Conservation (phyloP, 2,113 vertebrate genomes). For the Cavia aperea region DNA sequence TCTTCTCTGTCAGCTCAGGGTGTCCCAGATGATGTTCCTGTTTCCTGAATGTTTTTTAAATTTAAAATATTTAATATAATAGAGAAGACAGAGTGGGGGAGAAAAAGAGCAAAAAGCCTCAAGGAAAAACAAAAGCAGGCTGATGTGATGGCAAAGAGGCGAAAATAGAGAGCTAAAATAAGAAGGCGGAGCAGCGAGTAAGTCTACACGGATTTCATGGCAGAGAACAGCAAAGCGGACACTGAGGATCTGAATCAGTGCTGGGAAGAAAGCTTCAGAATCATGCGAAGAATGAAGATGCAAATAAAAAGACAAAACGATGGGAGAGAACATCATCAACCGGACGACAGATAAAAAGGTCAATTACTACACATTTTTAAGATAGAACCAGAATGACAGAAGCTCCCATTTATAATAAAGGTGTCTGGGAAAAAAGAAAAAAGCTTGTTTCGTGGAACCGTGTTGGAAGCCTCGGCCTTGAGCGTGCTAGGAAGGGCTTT, state of each 20-base stretch:
- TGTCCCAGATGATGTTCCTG: not conserved
- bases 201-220: not conserved
- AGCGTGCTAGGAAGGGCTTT: not conserved
- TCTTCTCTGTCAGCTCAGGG: not conserved
- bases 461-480: not conserved
- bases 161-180: not conserved
- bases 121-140: not conserved
- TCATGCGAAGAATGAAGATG: not conserved
- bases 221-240: not conserved
- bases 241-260: not conserved
- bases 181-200: fast-evolving
- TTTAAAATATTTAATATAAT: not conserved
- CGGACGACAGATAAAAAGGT: not conserved
- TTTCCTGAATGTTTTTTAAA: not conserved
- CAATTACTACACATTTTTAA: not conserved
- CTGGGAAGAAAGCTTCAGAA: not conserved
- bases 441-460: not conserved
- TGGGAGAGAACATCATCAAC: fast-evolving
- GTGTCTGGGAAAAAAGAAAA: not conserved
- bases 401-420: not conserved
- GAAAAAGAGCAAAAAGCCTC: not conserved
- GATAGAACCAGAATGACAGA: not conserved
- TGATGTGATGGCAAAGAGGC: not conserved
- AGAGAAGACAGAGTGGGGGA: not conserved
- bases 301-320: not conserved